Evolutionary conservation across 2,113 vertebrate genomes (phyloP).

Genomic region (Istiophorus platypterus): DNA sequence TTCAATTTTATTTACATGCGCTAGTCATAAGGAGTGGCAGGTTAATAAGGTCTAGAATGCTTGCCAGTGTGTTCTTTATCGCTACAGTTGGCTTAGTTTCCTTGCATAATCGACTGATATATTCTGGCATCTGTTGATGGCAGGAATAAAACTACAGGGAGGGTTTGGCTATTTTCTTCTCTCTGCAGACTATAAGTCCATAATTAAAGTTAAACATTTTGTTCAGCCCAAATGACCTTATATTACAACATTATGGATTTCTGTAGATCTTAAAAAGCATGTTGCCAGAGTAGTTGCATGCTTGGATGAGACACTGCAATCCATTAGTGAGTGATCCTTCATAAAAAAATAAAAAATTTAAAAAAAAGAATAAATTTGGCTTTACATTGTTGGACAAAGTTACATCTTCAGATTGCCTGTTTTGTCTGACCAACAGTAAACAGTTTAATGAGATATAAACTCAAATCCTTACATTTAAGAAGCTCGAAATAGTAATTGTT

Average conservation of each 20-base stretch:
- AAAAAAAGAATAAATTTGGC: not conserved
- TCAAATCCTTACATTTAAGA: not conserved
- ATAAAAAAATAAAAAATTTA: not conserved
- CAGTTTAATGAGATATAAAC: not conserved
- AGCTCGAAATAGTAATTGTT: not conserved
- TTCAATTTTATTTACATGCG: slow-evolving; percentile 11
- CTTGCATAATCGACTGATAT: not conserved
- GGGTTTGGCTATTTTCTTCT: not conserved
- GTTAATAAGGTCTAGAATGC: slow-evolving; percentile 6
- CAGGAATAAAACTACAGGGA: slow-evolving; percentile 3
- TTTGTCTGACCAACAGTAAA: not conserved
- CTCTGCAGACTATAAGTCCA: not conserved
- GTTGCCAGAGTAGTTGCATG: not conserved
- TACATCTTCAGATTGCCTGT: not conserved
- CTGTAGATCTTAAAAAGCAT: not conserved
- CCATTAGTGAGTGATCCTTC: not conserved
- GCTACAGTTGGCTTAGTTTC: slow-evolving; percentile 7
- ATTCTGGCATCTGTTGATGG: not conserved
- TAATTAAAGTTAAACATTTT: slow-evolving; percentile 24
- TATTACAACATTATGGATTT: not conserved
- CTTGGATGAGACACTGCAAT: not conserved
- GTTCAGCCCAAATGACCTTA: not conserved
- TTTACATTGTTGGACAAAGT: not conserved
- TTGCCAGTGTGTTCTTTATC: slow-evolving; percentile 19
- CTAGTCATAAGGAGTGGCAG: slow-evolving; percentile 19